A percentile compares a stretch with the other conserved stretches of the same genome.
Evolutionary conservation across 2,888 invertebrate species (phyloP).

Genomic region (Eucera pruinosa): DNA sequence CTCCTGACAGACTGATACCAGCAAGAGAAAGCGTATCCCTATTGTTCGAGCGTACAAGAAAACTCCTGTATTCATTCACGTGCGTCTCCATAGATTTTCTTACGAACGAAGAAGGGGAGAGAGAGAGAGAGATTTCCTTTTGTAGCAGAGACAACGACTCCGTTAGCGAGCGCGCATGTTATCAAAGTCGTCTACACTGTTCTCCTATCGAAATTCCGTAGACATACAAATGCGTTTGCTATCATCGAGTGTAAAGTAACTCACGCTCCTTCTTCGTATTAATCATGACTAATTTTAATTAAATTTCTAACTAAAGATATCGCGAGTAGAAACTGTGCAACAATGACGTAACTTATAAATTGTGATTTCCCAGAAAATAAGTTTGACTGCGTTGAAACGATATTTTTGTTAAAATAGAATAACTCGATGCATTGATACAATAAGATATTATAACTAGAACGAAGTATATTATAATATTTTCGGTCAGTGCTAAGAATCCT

Average conservation of each 20-base stretch:
- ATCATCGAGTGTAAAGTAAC: no score
- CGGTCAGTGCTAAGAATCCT: no score
- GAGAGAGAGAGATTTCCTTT: slow-evolving; percentile 24
- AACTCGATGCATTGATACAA: no score
- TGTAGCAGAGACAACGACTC: neutral
- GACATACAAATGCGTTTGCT: no score
- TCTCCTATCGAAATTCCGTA: neutral
- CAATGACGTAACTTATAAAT: no score
- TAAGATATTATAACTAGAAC: no score
- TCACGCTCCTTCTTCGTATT: neutral
- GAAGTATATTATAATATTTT: no score
- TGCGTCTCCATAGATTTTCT: slow-evolving; percentile 39
- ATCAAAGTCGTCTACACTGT: neutral
- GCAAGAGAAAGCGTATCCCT: slow-evolving; percentile 55
- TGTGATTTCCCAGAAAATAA: no score
- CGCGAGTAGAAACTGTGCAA: no score
- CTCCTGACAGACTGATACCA: slow-evolving; percentile 41
- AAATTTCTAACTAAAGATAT: no score
- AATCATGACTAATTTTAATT: neutral
- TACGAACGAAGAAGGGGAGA: slow-evolving; percentile 2
- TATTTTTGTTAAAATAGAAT: no score
- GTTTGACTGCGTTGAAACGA: no score
- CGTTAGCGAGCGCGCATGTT: neutral
- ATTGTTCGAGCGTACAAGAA: slow-evolving; percentile 48
- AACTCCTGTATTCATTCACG: slow-evolving; percentile 41